Evolutionary conservation across 53 echinoderm and acorn worm genomes (phyloP), one percentile per base, ranked within the genome.

Genomic region (Holothuria leucospilota): DNA sequence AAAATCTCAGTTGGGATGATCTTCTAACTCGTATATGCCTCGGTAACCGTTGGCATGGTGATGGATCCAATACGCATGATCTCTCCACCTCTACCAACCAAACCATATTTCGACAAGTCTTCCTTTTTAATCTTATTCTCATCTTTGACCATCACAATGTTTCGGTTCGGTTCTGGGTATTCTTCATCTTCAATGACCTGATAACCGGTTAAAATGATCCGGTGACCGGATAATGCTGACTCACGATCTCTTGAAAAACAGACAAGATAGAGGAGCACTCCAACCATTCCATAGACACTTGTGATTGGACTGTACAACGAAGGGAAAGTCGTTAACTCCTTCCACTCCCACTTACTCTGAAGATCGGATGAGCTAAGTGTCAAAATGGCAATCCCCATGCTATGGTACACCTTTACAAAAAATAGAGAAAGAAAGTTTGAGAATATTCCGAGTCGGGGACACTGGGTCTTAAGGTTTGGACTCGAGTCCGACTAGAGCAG

Each of bases 201-300:
- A 38, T 85, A 71, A 1, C 38, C 38, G 11, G 85, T 49, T 30
- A 38, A 42, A 15, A 85, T 70, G 8, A 56, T 28, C 13, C 59
- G 72, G 15, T 34, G 49, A 10, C 23, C 41, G 14, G 14, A 46
- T 46, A 66, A 16, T 8, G 15, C 67, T 3, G 67, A 42, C 14
- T 78, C 78, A 13, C 56, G 78, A 34, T 80, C 80, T 60, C 60
- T 14, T 14, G 80, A 61, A 53, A 64, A 66, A 24, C 84, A 83
- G 70, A 69, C 62, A n/a, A 87, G 84, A 58, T 91, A 86, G n/a
- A 91, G 63, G 59, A 91, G 52, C 27, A 91, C 82, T 52, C 82
- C 86, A 66, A 87, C 70, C 29, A 91, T 28, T 39, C 91, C 91
- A 21, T 85, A 83, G 7, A 91, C 23, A 16, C 42, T 83, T 21